Evolutionary conservation across 2,888 invertebrate genomes (phyloP).

Genomic region (Spilosoma lubricipeda): DNA sequence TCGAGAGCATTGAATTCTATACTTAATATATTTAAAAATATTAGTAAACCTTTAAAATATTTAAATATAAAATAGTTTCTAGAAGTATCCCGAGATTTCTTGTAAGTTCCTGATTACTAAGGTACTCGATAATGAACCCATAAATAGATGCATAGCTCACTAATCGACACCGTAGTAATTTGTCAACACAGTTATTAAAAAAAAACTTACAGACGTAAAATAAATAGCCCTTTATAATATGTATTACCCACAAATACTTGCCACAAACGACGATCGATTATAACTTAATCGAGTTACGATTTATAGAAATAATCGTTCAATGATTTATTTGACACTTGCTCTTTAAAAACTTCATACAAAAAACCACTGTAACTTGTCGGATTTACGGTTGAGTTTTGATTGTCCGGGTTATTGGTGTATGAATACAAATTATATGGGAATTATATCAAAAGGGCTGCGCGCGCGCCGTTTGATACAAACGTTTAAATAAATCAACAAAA

Average conservation of each 20-base stretch:
- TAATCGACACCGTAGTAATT: constrained; percentile 33
- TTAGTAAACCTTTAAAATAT: background rate
- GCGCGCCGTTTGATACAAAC: constrained; percentile 77
- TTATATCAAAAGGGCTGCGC: constrained; percentile 77
- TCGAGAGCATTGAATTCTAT: too few relatives aligned
- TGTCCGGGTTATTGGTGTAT: constrained; percentile 50
- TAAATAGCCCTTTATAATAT: constrained; percentile 51
- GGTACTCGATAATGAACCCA: constrained; percentile 3
- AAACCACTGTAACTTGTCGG: constrained; percentile 31
- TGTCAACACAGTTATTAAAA: constrained; percentile 42
- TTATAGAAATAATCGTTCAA: constrained; percentile 85
- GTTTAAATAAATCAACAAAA: constrained; percentile 86
- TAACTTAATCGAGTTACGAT: constrained; percentile 85
- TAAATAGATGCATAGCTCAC: constrained; percentile 13
- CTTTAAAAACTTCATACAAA: constrained; percentile 32
- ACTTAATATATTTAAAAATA: too few relatives aligned
- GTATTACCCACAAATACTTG: constrained; percentile 57
- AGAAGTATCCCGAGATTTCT: background rate
- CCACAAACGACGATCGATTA: constrained; percentile 79
- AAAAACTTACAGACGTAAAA: constrained; percentile 49
- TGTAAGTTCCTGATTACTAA: background rate
- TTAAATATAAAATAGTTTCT: background rate
- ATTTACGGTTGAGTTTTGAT: constrained; percentile 49
- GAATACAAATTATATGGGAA: constrained; percentile 81
- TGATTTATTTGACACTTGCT: constrained; percentile 76